A percentile compares a stretch with the other conserved stretches of the same genome.
phyloP scores from a whole-genome alignment of 2,888 invertebrate species.

The Rugalucina vietnamica region DNA sequence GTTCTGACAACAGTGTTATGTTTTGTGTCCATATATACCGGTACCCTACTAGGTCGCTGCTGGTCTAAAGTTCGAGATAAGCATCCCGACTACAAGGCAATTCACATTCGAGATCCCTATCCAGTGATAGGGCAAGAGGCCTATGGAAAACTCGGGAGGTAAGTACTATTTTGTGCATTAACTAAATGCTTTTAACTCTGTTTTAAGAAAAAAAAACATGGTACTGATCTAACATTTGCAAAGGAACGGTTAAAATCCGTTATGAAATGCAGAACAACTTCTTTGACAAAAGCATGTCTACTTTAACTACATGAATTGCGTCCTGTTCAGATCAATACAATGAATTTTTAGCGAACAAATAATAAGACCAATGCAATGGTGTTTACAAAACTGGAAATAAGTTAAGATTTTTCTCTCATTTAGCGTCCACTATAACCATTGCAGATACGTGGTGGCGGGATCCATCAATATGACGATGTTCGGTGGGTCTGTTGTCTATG shows the following conservation, averaged over 20 bases:
- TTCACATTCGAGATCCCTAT: slow-evolving; percentile 90
- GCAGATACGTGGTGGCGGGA: slow-evolving; percentile 85
- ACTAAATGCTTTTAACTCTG: too few species aligned
- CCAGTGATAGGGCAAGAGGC: slow-evolving; percentile 93
- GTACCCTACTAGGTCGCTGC: slow-evolving; percentile 90
- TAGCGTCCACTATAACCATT: not conserved
- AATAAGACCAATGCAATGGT: too few species aligned
- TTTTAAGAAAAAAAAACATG: too few species aligned
- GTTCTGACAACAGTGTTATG: slow-evolving; percentile 87
- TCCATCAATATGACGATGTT: slow-evolving; percentile 88
- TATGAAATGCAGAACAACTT: too few species aligned
- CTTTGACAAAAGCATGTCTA: too few species aligned
- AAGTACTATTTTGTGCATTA: too few species aligned
- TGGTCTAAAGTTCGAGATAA: slow-evolving; percentile 92
- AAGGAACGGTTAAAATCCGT: too few species aligned
- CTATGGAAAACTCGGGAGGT: slow-evolving; percentile 86
- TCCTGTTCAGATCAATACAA: too few species aligned
- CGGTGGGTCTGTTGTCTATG: slow-evolving; percentile 87
- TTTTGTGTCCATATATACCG: slow-evolving; percentile 90
- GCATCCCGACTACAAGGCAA: slow-evolving; percentile 85
- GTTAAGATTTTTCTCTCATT: not conserved
- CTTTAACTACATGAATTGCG: too few species aligned
- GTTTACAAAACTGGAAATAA: too few species aligned
- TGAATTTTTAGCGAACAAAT: too few species aligned
- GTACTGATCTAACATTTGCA: too few species aligned